Conservation (phyloP, 1,140 invertebrate genomes). For the Gerris buenoi region DNA sequence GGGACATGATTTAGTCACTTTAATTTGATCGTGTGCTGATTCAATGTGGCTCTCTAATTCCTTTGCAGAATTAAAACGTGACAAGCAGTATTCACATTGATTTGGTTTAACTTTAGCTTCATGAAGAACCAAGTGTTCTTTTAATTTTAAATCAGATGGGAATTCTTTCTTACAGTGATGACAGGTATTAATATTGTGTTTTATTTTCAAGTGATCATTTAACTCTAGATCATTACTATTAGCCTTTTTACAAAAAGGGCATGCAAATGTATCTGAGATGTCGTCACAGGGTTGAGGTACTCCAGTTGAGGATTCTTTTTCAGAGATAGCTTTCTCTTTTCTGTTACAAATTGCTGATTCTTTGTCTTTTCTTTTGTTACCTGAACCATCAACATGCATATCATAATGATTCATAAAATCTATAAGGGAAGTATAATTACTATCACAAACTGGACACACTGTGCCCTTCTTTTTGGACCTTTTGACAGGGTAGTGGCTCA, state of each 20-base stretch:
- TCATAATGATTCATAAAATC: slow-evolving; percentile 3
- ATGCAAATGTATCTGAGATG: background rate
- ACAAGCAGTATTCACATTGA: slow-evolving; percentile 3
- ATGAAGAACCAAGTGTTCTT: slow-evolving; percentile 1
- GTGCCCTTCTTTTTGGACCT: background rate
- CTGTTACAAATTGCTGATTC: too few relatives aligned
- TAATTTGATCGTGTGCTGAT: background rate
- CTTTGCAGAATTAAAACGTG: slow-evolving; percentile 18
- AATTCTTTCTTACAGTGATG: background rate
- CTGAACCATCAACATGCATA: background rate
- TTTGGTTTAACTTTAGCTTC: background rate
- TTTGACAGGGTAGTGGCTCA: background rate
- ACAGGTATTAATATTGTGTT: background rate
- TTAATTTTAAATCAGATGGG: slow-evolving; percentile 5
- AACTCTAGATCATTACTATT: background rate
- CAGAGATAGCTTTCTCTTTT: too few relatives aligned
- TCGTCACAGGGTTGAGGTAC: too few relatives aligned
- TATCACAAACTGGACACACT: background rate
- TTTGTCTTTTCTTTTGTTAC: too few relatives aligned
- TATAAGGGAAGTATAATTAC: background rate
- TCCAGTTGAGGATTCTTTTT: too few relatives aligned
- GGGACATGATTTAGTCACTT: slow-evolving; percentile 19
- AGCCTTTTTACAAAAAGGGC: background rate
- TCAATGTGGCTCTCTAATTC: background rate
- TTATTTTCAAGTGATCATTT: background rate